Conservation (phyloP, 2,113 vertebrate species). For the Sorex fumeus region DNA sequence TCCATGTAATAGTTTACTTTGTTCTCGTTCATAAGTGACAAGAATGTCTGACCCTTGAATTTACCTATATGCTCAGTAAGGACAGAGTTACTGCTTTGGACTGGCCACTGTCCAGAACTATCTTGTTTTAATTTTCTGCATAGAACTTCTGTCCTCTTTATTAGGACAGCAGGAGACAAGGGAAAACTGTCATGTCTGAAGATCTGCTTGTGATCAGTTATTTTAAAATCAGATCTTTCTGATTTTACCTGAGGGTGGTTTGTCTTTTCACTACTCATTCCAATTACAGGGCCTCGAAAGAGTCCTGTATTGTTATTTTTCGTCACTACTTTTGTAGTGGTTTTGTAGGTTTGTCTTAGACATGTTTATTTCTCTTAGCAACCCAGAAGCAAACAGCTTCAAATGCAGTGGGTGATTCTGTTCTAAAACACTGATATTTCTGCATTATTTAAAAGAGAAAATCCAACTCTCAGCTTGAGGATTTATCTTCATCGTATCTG, state of each 20-base stretch:
- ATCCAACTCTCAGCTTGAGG: not conserved
- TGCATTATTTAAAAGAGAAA: conserved; percentile 53
- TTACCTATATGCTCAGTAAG: not conserved
- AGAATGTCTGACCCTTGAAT: not conserved
- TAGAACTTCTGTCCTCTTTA: not conserved
- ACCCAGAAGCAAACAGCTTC: conserved; percentile 63
- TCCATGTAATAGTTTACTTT: conserved; percentile 29
- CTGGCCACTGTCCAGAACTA: not conserved
- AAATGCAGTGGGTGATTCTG: conserved; percentile 62
- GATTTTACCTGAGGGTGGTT: conserved; percentile 41
- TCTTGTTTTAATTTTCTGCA: not conserved
- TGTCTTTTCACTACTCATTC: too few relatives aligned
- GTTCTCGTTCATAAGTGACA: not conserved
- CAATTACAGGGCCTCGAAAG: too few relatives aligned
- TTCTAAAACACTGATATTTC: conserved; percentile 50
- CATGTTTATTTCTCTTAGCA: conserved; percentile 72
- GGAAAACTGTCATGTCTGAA: conserved; percentile 42
- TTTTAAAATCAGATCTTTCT: conserved; percentile 43
- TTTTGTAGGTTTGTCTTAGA: conserved; percentile 49
- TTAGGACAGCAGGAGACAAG: not conserved
- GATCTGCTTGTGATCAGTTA: conserved; percentile 53
- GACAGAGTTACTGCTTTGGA: not conserved
- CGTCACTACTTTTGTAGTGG: too few relatives aligned
- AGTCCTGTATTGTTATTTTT: too few relatives aligned
- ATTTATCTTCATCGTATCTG: conserved; percentile 30